phyloP scores from a whole-genome alignment of 2,113 vertebrate species.

The Bostrychus sinensis region DNA sequence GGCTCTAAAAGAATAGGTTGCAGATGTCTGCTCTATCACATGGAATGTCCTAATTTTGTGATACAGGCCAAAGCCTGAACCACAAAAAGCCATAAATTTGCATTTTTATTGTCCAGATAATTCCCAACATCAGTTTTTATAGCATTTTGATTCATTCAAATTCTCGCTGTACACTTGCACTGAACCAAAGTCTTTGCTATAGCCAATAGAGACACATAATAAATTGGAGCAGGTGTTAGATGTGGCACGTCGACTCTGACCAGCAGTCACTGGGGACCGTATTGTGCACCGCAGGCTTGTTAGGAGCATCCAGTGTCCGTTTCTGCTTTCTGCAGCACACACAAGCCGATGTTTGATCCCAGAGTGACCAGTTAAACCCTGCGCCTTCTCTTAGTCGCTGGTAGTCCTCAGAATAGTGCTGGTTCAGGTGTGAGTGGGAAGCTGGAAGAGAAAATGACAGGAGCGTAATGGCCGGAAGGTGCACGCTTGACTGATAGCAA shows the following conservation, averaged over 20 bases:
- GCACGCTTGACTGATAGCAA: slow-evolving; percentile 10
- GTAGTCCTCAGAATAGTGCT: slow-evolving; percentile 19
- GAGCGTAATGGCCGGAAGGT: slow-evolving; percentile 2
- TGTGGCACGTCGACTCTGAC: slow-evolving; percentile 32
- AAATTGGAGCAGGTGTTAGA: slow-evolving; percentile 42
- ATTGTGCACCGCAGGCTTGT: slow-evolving; percentile 42
- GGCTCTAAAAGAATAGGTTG: no score
- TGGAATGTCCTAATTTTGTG: no score
- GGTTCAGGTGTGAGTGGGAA: slow-evolving; percentile 32
- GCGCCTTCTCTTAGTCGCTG: background rate
- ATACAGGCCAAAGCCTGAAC: no score
- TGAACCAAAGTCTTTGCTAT: slow-evolving; percentile 11
- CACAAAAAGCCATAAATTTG: no score
- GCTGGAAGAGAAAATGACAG: slow-evolving; percentile 18
- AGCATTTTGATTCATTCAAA: slow-evolving; percentile 1
- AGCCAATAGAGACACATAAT: slow-evolving; percentile 20
- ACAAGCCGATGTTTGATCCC: slow-evolving; percentile 39
- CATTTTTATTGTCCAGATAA: background rate
- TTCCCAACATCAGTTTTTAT: background rate
- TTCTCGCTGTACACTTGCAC: slow-evolving; percentile 13
- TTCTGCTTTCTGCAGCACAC: slow-evolving; percentile 22
- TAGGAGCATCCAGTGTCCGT: slow-evolving; percentile 38
- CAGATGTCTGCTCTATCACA: no score
- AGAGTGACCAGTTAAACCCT: slow-evolving; percentile 53
- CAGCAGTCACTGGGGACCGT: slow-evolving; percentile 43